Percentiles rank a stretch among this genome's conserved stretches.
These are phyloP conservation scores for Hirtodrosophila duncani DNA, from an alignment of 2,888 invertebrate species.

Conservation along the genomic window DNA sequence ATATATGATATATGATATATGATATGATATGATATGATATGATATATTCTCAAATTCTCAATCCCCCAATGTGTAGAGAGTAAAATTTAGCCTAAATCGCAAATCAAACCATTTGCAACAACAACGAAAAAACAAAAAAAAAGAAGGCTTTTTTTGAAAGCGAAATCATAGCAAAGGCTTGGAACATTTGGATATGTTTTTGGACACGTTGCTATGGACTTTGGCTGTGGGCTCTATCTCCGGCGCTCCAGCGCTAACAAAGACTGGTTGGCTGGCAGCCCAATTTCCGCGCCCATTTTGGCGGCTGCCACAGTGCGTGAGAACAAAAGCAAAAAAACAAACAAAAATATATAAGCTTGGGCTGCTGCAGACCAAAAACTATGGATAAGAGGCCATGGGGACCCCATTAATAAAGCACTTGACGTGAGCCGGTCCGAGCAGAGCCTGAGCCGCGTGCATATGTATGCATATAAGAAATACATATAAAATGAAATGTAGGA, in stretches of 20 bases:
- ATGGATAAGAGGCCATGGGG: constrained; percentile 5
- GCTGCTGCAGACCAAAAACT: constrained; percentile 2
- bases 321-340: constrained; percentile 35
- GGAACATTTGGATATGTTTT: not conserved
- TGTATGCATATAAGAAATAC: too few species aligned
- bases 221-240: not conserved
- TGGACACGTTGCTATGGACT: too few species aligned
- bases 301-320: constrained; percentile 56
- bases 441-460: too few species aligned
- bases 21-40: too few species aligned
- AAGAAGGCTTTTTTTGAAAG: not conserved
- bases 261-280: constrained; percentile 43
- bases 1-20: too few species aligned
- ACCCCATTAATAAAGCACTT: constrained; percentile 37
- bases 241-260: too few species aligned
- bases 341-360: not conserved
- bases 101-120: constrained; percentile 8
- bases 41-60: too few species aligned
- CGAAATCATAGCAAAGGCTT: not conserved
- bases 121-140: not conserved
- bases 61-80: not conserved
- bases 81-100: constrained; percentile 1
- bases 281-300: constrained; percentile 68
- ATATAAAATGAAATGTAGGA: too few species aligned
- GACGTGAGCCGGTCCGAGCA: constrained; percentile 32